Base-by-base conservation (phyloP, 2,888 invertebrate genomes). In the Cyrtodaria siliqua region DNA sequence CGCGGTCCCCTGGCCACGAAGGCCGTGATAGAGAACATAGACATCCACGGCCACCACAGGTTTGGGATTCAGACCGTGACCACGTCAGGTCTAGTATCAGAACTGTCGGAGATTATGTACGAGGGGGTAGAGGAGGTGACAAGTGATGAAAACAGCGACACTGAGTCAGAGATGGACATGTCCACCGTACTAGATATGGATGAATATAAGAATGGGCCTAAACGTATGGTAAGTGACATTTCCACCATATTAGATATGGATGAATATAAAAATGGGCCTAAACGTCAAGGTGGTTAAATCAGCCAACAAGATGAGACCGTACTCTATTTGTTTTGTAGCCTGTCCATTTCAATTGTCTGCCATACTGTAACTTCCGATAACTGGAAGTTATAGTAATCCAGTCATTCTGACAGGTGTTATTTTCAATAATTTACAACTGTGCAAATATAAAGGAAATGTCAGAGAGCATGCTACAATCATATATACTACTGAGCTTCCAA, bases 1-100 rank as follows among this genome's bases (percentile, higher is more conserved):
- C 66, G 72, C 18, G 81, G 82, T 53, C 67, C 75, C 24, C 79
- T 66, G n/a, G 64, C 89, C 16, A 82, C 86, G n/a, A 89, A 90
- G 57, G 83, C 88, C 4, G 83, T 90, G 14, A 73, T 91, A 42
- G 89, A 90, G 62, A 86, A 87, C 47, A 62, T 90, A 9, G 83
- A 88, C 66, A 82, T 87, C 1, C 82, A 79, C 50, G 75, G 82
- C 2, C 78, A 84, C n/a, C 87, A 87, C 50, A 79, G 85, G 33
- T 85, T 91, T 70, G 87, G 86, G 59, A 88, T 91, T 47, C 89
- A 90, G 78, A 88, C 89, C 6, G 78, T 90, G 44, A 82, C 86
- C 20, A 83, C 83, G 3, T 80, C 82, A 26, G 90, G 90, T 33
- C 82, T 82, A 29, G 74, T 79, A 61, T 91, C 91, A 9, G 79